Evolutionary conservation across 2,797 vertebrate species (phyloP).

Genomic region (Octomys mimax): DNA sequence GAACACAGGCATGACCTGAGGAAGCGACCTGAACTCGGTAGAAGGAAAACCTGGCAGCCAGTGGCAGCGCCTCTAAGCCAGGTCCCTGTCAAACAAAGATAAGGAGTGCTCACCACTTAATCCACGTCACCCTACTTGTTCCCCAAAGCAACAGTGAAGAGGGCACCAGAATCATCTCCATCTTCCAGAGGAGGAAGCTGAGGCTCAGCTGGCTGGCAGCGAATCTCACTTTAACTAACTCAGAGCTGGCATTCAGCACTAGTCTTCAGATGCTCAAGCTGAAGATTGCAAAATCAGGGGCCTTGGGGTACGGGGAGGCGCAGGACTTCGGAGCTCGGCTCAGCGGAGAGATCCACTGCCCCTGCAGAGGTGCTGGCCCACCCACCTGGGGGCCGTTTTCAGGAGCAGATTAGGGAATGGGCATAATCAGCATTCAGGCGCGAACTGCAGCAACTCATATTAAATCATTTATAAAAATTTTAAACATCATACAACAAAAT

Average conservation of each 20-base stretch:
- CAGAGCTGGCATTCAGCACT: background rate
- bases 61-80: background rate
- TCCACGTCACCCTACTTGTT: background rate
- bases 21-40: background rate
- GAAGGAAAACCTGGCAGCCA: background rate
- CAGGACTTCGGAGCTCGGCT: background rate
- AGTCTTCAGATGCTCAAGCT: background rate
- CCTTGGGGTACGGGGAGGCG: background rate
- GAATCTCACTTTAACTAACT: background rate
- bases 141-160: fast-evolving
- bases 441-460: background rate
- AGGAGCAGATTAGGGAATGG: background rate
- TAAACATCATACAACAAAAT: background rate
- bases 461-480: background rate
- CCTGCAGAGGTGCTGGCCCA: background rate
- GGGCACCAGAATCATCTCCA: background rate
- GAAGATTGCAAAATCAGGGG: no score
- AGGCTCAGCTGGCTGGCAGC: background rate
- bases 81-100: background rate
- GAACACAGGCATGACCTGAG: no score
- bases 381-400: background rate
- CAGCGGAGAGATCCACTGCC: background rate
- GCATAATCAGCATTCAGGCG: background rate
- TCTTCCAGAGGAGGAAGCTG: background rate
- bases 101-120: background rate